Conservation (phyloP, 2,888 invertebrate species). For the Andricus curvator region DNA sequence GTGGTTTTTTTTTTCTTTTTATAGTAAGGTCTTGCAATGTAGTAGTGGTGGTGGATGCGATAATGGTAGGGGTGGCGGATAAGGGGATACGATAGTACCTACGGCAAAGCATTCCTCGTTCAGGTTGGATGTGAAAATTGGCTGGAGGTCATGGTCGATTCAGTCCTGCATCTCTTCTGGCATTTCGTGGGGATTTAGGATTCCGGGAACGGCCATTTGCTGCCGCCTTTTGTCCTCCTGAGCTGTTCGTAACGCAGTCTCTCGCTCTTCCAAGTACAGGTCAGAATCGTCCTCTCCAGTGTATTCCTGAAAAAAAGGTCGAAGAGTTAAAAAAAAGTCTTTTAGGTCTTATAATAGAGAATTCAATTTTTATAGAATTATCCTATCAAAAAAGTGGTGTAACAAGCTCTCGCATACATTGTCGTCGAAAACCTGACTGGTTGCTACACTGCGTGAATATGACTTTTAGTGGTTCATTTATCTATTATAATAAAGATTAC, state of each 20-base stretch:
- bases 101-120: slow-evolving; percentile 70
- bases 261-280: slow-evolving; percentile 97
- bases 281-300: slow-evolving; percentile 99
- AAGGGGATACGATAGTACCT: slow-evolving; percentile 73
- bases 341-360: too few species aligned
- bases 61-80: slow-evolving; percentile 63
- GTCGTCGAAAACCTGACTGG: too few species aligned
- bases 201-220: slow-evolving; percentile 97
- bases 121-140: slow-evolving; percentile 68
- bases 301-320: slow-evolving; percentile 88
- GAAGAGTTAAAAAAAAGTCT: too few species aligned
- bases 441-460: too few species aligned
- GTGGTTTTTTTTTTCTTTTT: slow-evolving; percentile 9
- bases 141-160: slow-evolving; percentile 65
- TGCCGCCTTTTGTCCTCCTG: slow-evolving; percentile 96
- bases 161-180: slow-evolving; percentile 97
- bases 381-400: too few species aligned
- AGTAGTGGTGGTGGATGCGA: slow-evolving; percentile 57
- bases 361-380: too few species aligned
- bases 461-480: too few species aligned
- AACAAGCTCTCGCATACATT: too few species aligned
- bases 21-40: slow-evolving; percentile 42
- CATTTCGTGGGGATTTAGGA: slow-evolving; percentile 96
- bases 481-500: too few species aligned
- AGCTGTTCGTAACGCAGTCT: slow-evolving; percentile 91